Evolutionary conservation across 2,888 invertebrate genomes (phyloP), one percentile per base, ranked within the genome.

Genomic region (Nephrotoma flavescens): DNA sequence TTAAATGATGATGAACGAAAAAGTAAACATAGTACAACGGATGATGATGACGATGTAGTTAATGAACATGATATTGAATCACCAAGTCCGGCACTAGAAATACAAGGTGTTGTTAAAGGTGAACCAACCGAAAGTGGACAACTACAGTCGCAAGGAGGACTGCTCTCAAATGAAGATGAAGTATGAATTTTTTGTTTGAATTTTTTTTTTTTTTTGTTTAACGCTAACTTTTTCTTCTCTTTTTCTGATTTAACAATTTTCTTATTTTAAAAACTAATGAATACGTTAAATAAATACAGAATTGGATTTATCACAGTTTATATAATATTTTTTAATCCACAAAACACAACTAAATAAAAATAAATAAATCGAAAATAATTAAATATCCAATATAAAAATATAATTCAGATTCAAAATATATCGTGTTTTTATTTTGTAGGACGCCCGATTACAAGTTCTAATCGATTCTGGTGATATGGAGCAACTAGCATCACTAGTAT

Each of bases 401-500:
- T n/a, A 52, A 15, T 12, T 57, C 11, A 7, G n/a, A 45, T 86
- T 85, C 31, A 86, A 31, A 31, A 31, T 31, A 31, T 31, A 31
- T 31, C 0, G 31, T 31, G 31, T 31, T 42, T 41, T 83, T 84
- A 84, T 84, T 42, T 84, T 84, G 1, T 92, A 94, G 91, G 95
- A 95, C 88, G 93, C 93, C 15, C 95, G 95, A 90, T 93, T 96
- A 71, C 92, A 93, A 87, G 93, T 93, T 88, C 92, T 96, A 88
- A 94, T 96, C 86, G 94, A 94, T 89, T 92, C 93, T 88, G 95
- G 96, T 7, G 97, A 97, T 90, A 95, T 98, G 95, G 97, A 97
- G 90, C 96, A 96, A 92, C 92, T 98, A 89, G 98, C 98, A 42
- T 94, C 96, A 86, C 92, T 98, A 89, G 97, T 98, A 12, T 92